Percentiles rank a stretch among this genome's conserved stretches.
phyloP scores from a whole-genome alignment of 2,113 vertebrate species.

The Coptodon rendalli region DNA sequence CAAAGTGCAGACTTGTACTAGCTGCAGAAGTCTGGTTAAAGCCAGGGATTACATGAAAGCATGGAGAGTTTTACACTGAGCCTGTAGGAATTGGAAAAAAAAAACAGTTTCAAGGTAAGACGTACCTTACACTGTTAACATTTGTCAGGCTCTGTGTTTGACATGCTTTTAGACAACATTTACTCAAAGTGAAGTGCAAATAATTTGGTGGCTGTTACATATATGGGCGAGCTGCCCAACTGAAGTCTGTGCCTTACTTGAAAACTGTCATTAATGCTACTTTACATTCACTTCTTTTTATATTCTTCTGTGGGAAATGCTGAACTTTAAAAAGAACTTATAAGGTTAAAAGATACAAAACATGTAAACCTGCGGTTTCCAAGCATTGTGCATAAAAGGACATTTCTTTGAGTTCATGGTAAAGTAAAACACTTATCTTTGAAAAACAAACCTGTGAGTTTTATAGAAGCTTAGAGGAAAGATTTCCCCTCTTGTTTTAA shows the following conservation, averaged over 20 bases:
- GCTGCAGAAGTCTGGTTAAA: not conserved
- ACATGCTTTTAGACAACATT: not conserved
- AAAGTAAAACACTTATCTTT: not conserved
- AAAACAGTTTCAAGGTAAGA: not conserved
- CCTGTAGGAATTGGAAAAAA: not conserved
- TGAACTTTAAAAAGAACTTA: not conserved
- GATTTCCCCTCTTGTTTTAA: not conserved
- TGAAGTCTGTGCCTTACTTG: not conserved
- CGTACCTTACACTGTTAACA: not conserved
- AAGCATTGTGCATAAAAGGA: not conserved
- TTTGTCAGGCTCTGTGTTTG: not conserved
- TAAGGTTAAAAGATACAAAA: not conserved
- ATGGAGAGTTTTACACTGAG: not conserved
- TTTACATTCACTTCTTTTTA: not conserved
- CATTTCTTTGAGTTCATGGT: not conserved
- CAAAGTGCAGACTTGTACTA: not conserved
- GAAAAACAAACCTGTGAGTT: not conserved
- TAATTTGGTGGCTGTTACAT: not conserved
- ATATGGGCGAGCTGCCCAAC: not conserved
- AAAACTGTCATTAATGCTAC: not conserved
- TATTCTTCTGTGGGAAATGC: not conserved
- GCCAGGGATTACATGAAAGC: not conserved
- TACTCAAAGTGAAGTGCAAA: not conserved
- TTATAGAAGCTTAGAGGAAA: not conserved
- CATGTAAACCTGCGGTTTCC: fast-evolving